A percentile compares a stretch with the other conserved stretches of the same genome.
These are phyloP conservation scores for Sericinus montela DNA, from an alignment of 2,888 invertebrate genomes.

Conservation along the genomic window DNA sequence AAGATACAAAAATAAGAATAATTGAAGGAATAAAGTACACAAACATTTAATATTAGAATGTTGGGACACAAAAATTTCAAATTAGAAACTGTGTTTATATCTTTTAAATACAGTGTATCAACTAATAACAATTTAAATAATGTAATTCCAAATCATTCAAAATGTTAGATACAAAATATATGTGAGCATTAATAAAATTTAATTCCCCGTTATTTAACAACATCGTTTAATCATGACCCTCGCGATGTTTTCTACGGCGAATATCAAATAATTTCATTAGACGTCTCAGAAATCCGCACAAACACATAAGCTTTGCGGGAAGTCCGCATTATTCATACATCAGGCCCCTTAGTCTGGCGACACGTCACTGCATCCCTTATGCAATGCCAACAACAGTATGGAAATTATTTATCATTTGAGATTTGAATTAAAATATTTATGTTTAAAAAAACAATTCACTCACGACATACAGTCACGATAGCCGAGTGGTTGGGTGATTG, in stretches of 20 bases:
- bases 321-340: conserved; percentile 66
- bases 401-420: conserved; percentile 1
- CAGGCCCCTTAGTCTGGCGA: conserved; percentile 59
- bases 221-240: conserved; percentile 57
- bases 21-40: too few species aligned
- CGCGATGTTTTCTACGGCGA: conserved; percentile 31
- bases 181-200: conserved; percentile 46
- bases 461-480: too few species aligned
- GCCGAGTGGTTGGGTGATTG: too few species aligned
- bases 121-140: too few species aligned
- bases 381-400: conserved; percentile 25
- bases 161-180: conserved; percentile 21
- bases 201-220: conserved; percentile 49
- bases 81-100: too few species aligned
- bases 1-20: too few species aligned
- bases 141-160: too few species aligned
- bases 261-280: conserved; percentile 67
- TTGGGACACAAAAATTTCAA: too few species aligned
- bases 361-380: conserved; percentile 38
- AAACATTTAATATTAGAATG: too few species aligned
- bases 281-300: conserved; percentile 42
- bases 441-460: too few species aligned
- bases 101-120: too few species aligned
- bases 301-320: conserved; percentile 38
- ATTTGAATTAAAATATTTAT: conserved; percentile 1